These are phyloP conservation scores for Dromiciops gliroides DNA, from an alignment of 2,113 vertebrate genomes.

Conservation along the genomic window DNA sequence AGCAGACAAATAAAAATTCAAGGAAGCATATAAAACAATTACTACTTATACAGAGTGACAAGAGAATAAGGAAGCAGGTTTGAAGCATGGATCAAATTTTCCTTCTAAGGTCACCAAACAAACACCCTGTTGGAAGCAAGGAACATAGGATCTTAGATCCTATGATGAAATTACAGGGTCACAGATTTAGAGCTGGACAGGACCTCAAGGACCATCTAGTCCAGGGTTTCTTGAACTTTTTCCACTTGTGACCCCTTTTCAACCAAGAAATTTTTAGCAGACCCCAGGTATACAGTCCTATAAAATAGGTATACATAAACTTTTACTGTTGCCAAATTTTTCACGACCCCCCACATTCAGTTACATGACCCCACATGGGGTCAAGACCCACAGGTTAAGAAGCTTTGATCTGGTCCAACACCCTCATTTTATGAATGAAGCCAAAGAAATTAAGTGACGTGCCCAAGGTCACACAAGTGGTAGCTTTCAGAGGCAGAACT, in stretches of 20 bases:
- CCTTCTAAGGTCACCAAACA: not conserved
- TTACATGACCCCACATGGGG: too few species aligned
- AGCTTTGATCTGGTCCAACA: not conserved
- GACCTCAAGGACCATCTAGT: not conserved
- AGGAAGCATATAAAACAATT: not conserved
- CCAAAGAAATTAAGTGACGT: not conserved
- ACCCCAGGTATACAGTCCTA: too few species aligned
- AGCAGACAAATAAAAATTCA: not conserved
- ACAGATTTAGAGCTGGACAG: not conserved
- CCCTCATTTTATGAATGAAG: not conserved
- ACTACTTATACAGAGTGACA: not conserved
- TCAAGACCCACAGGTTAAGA: too few species aligned
- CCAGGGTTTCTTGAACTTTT: too few species aligned
- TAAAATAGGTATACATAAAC: too few species aligned
- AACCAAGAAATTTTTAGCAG: too few species aligned
- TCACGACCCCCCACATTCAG: too few species aligned
- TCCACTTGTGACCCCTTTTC: too few species aligned
- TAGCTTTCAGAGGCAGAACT: not conserved
- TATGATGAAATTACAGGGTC: not conserved
- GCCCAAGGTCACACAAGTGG: not conserved
- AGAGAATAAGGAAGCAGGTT: not conserved
- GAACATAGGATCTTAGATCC: not conserved
- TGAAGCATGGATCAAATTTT: not conserved
- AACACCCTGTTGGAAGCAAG: not conserved
- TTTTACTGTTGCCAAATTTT: too few species aligned